Percentiles rank a stretch among this genome's conserved stretches.
phyloP scores from a whole-genome alignment of 1,140 invertebrate species.

The Diploscapter pachys region DNA sequence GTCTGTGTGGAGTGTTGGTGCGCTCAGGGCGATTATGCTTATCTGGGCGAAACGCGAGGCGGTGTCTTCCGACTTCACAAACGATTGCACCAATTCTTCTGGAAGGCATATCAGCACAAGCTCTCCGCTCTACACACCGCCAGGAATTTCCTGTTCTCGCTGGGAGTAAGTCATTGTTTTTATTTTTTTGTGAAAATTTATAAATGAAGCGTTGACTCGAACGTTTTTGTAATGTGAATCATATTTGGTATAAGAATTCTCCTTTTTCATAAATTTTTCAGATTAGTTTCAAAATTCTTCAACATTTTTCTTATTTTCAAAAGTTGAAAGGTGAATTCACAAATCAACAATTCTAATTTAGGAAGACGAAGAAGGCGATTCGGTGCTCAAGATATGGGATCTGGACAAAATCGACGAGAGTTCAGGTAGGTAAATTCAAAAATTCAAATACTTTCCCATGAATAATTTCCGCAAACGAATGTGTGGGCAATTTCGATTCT shows the following conservation, averaged over 20 bases:
- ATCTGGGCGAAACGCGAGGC: conserved; percentile 45
- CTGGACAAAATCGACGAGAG: conserved; percentile 36
- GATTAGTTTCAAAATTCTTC: too few relatives aligned
- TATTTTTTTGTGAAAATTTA: background rate
- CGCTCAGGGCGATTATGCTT: conserved; percentile 39
- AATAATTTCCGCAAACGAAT: too few relatives aligned
- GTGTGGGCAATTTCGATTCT: too few relatives aligned
- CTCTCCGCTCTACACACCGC: conserved; percentile 35
- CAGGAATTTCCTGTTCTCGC: conserved; percentile 37
- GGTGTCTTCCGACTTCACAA: conserved; percentile 36
- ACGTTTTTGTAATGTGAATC: too few relatives aligned
- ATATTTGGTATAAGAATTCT: too few relatives aligned
- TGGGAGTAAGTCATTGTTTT: conserved; percentile 38
- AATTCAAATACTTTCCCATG: too few relatives aligned
- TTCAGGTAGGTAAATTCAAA: too few relatives aligned
- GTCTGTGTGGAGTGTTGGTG: conserved; percentile 45
- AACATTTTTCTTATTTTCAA: too few relatives aligned
- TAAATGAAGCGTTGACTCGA: background rate
- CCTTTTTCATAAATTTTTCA: too few relatives aligned
- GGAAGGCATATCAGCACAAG: conserved; percentile 43
- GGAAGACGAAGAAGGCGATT: conserved; percentile 42
- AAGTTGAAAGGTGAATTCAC: too few relatives aligned
- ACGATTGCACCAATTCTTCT: conserved; percentile 32
- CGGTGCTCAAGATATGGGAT: conserved; percentile 47
- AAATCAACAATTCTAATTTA: conserved; percentile 15